phyloP scores from a whole-genome alignment of 2,797 vertebrate genomes.

The Perodicticus potto region DNA sequence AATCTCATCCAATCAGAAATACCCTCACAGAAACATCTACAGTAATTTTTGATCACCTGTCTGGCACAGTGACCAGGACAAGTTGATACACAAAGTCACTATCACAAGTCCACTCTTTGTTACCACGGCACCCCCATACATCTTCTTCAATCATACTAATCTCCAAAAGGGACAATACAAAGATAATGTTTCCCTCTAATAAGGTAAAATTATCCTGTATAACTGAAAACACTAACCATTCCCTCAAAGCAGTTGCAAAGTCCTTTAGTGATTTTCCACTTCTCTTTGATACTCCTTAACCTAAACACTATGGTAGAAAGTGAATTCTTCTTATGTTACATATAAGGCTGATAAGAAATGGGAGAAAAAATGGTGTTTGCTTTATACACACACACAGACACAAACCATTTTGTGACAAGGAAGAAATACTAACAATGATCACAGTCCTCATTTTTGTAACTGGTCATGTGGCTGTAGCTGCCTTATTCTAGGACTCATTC shows the following conservation, averaged over 20 bases:
- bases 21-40: background rate
- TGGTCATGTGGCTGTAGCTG: background rate
- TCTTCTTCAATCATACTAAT: background rate
- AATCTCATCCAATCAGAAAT: background rate
- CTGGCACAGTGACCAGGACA: background rate
- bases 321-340: background rate
- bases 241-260: background rate
- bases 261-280: background rate
- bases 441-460: background rate
- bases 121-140: background rate
- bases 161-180: background rate
- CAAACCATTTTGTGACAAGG: background rate
- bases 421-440: background rate
- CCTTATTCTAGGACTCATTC: background rate
- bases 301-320: background rate
- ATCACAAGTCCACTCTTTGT: background rate
- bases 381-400: background rate
- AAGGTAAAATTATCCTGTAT: background rate
- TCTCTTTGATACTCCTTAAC: background rate
- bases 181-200: background rate
- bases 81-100: background rate
- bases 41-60: background rate
- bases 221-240: background rate
- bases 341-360: background rate
- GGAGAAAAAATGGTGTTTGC: background rate